A percentile compares a stretch with the other conserved stretches of the same genome.
These are phyloP conservation scores for Vannuccia rotundouncinata DNA, from an alignment of 2,888 invertebrate species.

Conservation along the genomic window DNA sequence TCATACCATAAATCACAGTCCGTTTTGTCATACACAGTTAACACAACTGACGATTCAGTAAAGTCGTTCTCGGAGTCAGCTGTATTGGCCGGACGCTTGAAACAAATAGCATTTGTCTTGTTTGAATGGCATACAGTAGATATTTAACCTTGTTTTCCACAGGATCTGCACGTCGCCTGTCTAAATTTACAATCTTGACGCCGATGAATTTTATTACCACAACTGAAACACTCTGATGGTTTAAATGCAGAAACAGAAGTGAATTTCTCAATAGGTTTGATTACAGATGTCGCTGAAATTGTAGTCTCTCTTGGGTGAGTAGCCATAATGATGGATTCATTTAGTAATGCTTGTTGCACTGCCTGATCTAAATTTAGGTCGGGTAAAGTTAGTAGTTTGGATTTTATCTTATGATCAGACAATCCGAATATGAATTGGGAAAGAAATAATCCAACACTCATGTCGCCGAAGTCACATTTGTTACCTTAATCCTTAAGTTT, in stretches of 20 bases:
- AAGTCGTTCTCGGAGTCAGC: neutral
- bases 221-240: conserved; percentile 9
- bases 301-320: conserved; percentile 1
- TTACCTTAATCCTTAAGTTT: neutral
- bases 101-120: conserved; percentile 10
- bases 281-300: conserved; percentile 24
- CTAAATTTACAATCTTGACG: conserved; percentile 18
- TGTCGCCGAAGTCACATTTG: neutral
- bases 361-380: neutral
- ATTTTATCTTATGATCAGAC: neutral
- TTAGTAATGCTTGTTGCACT: neutral
- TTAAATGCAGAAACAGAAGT: neutral
- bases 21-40: conserved; percentile 8
- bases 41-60: conserved; percentile 1
- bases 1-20: conserved; percentile 30
- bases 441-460: neutral
- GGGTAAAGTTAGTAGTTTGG: neutral
- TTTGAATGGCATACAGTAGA: conserved; percentile 3
- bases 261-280: neutral
- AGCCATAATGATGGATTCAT: conserved; percentile 9
- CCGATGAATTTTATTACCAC: neutral
- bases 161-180: conserved; percentile 10
- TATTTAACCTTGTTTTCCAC: neutral
- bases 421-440: conserved; percentile 21
- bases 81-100: conserved; percentile 5